Base-by-base conservation (phyloP, 1,140 invertebrate genomes). In the Papilio polyxenes region DNA sequence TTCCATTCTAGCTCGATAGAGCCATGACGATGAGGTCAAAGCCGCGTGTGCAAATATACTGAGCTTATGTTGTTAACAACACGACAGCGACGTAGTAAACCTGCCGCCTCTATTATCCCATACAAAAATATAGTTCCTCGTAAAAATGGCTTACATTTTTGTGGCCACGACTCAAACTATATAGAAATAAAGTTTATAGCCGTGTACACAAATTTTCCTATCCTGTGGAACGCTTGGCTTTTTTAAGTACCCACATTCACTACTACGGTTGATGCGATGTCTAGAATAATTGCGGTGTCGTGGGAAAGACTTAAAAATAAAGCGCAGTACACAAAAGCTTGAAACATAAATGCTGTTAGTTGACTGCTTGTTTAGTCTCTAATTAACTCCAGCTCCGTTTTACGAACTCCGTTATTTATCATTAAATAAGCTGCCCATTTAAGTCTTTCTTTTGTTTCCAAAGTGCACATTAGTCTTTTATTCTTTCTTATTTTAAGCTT, bases 91-190 rank as follows among this genome's bases (percentile, higher is more conserved):
- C 53, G 77, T 20, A 51, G 53, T 79, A 79, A 79, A 79, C 77
- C 77, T 59, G 53, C 77, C 37, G 53, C 3, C 77, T 59, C 56
- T 79, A 79, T 62, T 79, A 56, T 79, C 51, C 77, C 77, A 79
- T 79, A 79, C 23, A 79, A 62, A 79, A 37, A 79, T 79, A 79
- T 79, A 79, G 51, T 79, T 79, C n/a, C 31, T 79, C 56, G 53
- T 79, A 79, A 79, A 62, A 79, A 79, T 62, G 40, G 77, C 31
- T 13, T 62, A 79, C 77, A 62, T 79, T 79, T 79, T 79, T 79
- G 53, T 79, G 56, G 77, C 56, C 59, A 37, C 53, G n/a, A 79
- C 7, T 53, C 75, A 77, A 62, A 79, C 77, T 79, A 62, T 62
- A 79, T 62, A 44, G 56, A 79, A 62, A 79, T 79, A 79, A 79